Percentiles rank a stretch among this genome's conserved stretches.
These are phyloP conservation scores for Pipistrellus nathusii DNA, from an alignment of 2,797 vertebrate species.

Conservation along the genomic window DNA sequence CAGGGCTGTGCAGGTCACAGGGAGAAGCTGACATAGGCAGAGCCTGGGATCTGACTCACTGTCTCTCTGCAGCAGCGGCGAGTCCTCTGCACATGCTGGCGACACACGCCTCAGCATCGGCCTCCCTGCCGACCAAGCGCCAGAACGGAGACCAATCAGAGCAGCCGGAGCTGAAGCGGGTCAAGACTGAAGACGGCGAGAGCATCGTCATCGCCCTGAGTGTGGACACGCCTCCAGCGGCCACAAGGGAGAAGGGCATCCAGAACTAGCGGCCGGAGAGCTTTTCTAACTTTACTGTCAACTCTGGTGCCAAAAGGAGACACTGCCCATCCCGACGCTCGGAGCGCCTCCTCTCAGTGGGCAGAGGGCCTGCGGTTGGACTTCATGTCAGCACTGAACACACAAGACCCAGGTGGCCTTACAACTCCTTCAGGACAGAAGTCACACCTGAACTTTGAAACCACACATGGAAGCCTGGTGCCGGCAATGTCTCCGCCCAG, in stretches of 20 bases:
- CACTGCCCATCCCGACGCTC: slow-evolving; percentile 76
- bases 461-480: slow-evolving; percentile 76
- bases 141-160: slow-evolving; percentile 93
- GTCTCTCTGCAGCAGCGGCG: slow-evolving; percentile 88
- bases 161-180: slow-evolving; percentile 93
- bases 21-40: neutral
- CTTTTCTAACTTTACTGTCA: slow-evolving; percentile 73
- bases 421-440: slow-evolving; percentile 86
- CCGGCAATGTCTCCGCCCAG: slow-evolving; percentile 82
- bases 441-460: slow-evolving; percentile 83
- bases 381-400: slow-evolving; percentile 90
- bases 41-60: neutral
- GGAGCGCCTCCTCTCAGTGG: slow-evolving; percentile 88
- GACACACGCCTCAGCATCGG: slow-evolving; percentile 96
- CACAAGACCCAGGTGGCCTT: slow-evolving; percentile 92
- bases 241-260: slow-evolving; percentile 88
- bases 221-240: slow-evolving; percentile 88
- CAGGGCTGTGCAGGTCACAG: neutral
- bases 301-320: slow-evolving; percentile 96
- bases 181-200: slow-evolving; percentile 91
- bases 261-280: slow-evolving; percentile 90
- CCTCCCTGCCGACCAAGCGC: slow-evolving; percentile 96
- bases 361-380: slow-evolving; percentile 89
- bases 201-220: slow-evolving; percentile 88
- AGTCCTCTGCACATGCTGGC: slow-evolving; percentile 97